Percentiles rank a stretch among this genome's conserved stretches.
These are phyloP conservation scores for Melanotaenia parkinsoni DNA, from an alignment of 2,797 vertebrate species.

Conservation along the genomic window DNA sequence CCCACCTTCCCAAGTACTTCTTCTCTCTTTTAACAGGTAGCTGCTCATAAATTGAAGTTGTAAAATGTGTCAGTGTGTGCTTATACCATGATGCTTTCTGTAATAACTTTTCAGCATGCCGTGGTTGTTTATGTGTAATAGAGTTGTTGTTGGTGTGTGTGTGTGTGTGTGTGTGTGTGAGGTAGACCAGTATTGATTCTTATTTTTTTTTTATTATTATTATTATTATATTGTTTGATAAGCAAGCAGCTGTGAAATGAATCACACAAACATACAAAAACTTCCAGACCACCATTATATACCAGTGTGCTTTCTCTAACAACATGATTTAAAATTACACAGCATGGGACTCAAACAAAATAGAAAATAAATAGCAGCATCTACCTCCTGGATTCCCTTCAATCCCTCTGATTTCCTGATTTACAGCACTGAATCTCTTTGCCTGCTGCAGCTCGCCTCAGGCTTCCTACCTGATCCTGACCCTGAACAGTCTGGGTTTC, in stretches of 20 bases:
- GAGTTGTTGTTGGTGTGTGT: conserved; percentile 25
- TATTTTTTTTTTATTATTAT: conserved; percentile 34
- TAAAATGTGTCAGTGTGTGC: conserved; percentile 61
- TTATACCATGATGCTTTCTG: conserved; percentile 57
- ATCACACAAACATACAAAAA: conserved; percentile 4
- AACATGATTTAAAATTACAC: conserved; percentile 12
- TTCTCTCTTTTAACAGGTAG: conserved; percentile 52
- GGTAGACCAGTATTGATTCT: conserved; percentile 49
- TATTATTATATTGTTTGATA: conserved; percentile 13
- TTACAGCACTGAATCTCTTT: conserved; percentile 38
- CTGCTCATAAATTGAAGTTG: conserved; percentile 60
- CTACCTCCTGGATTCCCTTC: conserved; percentile 21
- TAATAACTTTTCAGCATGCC: conserved; percentile 56
- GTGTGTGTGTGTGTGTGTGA: background rate
- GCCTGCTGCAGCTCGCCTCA: conserved; percentile 28
- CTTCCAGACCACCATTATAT: conserved; percentile 10
- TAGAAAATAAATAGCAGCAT: conserved; percentile 25
- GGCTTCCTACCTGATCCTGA: conserved; percentile 37
- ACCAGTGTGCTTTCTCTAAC: conserved; percentile 15
- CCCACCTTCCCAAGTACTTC: conserved; percentile 55
- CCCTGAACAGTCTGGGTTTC: conserved; percentile 19
- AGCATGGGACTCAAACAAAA: conserved; percentile 2
- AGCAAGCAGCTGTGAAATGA: conserved; percentile 38
- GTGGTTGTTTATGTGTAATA: conserved; percentile 44
- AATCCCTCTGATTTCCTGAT: conserved; percentile 36